phyloP scores from a whole-genome alignment of 1,140 invertebrate genomes.

The Drosophila simulans region DNA sequence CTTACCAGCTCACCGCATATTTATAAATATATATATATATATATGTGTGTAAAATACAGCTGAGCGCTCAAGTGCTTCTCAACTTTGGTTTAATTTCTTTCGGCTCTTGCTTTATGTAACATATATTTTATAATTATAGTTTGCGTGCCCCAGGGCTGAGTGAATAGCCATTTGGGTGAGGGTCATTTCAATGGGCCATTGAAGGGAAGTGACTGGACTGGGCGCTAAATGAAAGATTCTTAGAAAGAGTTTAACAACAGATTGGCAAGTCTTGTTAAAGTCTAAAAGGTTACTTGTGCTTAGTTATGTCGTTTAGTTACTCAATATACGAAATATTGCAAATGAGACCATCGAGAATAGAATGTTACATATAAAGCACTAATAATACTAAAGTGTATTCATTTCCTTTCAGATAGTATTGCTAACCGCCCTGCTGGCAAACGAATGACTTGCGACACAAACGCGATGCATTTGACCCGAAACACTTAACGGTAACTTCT shows the following conservation, averaged over 20 bases:
- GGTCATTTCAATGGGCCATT: slow-evolving; percentile 30
- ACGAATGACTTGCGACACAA: slow-evolving; percentile 76
- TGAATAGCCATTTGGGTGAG: slow-evolving; percentile 39
- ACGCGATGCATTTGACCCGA: slow-evolving; percentile 67
- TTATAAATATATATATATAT: not conserved
- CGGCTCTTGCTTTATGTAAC: slow-evolving; percentile 6
- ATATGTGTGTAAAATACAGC: slow-evolving; percentile 3
- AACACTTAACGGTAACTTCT: slow-evolving; percentile 70
- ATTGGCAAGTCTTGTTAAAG: not conserved
- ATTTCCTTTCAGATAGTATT: not conserved
- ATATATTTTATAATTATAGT: slow-evolving; percentile 36
- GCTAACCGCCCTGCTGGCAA: slow-evolving; percentile 25
- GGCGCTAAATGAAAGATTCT: slow-evolving; percentile 1
- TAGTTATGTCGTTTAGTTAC: not conserved
- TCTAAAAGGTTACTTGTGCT: not conserved
- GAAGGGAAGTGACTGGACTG: slow-evolving; percentile 4
- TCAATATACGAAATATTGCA: not conserved
- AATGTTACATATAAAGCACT: too few relatives aligned
- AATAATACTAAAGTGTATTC: not conserved
- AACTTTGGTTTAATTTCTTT: slow-evolving; percentile 29
- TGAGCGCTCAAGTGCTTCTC: slow-evolving; percentile 12
- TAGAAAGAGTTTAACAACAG: too few relatives aligned
- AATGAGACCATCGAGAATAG: not conserved
- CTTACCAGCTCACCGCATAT: slow-evolving; percentile 28
- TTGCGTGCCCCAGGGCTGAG: slow-evolving; percentile 45